Evolutionary conservation across 2,888 invertebrate species (phyloP), one percentile per base, ranked within the genome.

Genomic region (Cryptocheilus praepositus): DNA sequence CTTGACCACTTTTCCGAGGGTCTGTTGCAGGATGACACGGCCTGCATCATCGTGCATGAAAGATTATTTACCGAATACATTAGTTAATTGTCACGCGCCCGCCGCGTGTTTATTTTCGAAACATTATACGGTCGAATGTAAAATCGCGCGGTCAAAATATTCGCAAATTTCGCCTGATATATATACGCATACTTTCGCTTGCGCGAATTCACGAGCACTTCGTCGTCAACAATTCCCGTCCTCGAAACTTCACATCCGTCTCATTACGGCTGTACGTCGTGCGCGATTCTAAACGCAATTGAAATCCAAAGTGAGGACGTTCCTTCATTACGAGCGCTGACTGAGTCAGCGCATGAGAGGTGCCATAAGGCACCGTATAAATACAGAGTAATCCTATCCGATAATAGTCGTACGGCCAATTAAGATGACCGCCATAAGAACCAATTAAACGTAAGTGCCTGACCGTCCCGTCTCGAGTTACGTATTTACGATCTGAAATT

Each of bases 401-500:
- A 79, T 79, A 82, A 84, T 80, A 80, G 85, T 76, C 71, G 61
- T 70, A 71, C 64, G 68, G 74, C 79, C 83, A 83, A 85, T 85
- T 81, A 81, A 83, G 80, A 83, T 73, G 73, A 69, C 70, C 67
- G 65, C 64, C 45, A 71, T 79, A 83, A 80, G 80, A 78, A 77
- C 75, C 79, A 82, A 81, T 83, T 84, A 83, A 72, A 66, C 67
- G 65, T 73, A 77, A 78, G 79, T 82, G 76, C 66, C 67, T 65
- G 72, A 66, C 64, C 70, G 57, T 56, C 44, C 56, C 59, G 73
- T 71, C 64, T 85, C 83, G 64, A 46, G 63, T 85, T 84, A 76
- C 85, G 73, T 83, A 82, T 84, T 84, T 84, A 84, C 81, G 75
- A 81, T 71, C 73, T 71, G 51, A 76, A 82, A 84, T 83, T 71